Percentiles rank a stretch among this genome's conserved stretches.
Conservation (phyloP, 2,113 vertebrate species). For the Casuarius casuarius region DNA sequence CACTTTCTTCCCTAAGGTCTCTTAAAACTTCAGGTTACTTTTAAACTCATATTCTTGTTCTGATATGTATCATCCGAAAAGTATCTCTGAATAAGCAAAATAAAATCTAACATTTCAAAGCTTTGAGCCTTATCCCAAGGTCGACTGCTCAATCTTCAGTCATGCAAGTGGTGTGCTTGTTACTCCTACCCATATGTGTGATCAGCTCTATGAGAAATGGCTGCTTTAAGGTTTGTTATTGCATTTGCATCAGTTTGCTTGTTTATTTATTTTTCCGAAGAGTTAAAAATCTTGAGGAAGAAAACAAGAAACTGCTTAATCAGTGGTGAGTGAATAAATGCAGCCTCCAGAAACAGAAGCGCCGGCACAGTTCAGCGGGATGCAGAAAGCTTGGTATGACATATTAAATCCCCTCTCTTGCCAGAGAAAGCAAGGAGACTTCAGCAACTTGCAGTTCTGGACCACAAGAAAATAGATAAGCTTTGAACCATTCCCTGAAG, state of each 20-base stretch:
- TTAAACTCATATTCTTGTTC: background rate
- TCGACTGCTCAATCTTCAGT: background rate
- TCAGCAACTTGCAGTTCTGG: background rate
- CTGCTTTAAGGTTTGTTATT: background rate
- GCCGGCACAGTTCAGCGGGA: background rate
- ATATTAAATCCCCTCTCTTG: background rate
- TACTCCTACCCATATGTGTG: background rate
- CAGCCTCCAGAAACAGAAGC: background rate
- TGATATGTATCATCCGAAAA: background rate
- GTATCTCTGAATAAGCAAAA: background rate
- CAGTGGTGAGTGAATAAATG: background rate
- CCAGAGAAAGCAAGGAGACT: background rate
- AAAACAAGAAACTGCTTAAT: background rate
- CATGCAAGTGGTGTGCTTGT: background rate
- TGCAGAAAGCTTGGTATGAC: background rate
- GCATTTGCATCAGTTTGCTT: background rate
- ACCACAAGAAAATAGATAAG: background rate
- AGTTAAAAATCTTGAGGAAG: background rate
- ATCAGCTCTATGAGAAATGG: background rate
- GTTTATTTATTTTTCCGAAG: background rate
- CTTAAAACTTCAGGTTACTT: background rate
- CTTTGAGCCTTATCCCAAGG: background rate
- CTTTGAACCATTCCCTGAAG: background rate
- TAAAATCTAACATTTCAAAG: background rate
- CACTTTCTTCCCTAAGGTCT: background rate